These are phyloP conservation scores for Craterocephalus amniculus DNA, from an alignment of 2,797 vertebrate species.

Conservation along the genomic window DNA sequence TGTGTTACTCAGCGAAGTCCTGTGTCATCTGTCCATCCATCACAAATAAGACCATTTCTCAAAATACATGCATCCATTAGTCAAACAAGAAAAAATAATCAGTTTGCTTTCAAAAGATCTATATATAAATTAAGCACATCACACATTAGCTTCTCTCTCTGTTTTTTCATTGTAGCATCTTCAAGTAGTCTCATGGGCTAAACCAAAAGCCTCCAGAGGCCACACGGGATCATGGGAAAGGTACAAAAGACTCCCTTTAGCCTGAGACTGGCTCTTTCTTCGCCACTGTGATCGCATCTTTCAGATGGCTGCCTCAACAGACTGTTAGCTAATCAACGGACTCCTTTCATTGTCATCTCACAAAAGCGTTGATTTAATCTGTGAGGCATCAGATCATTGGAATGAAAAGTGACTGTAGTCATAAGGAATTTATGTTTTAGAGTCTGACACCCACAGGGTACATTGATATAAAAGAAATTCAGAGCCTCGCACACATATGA, in stretches of 20 bases:
- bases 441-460: slow-evolving; percentile 71
- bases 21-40: neutral
- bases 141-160: slow-evolving; percentile 27
- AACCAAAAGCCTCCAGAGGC: slow-evolving; percentile 48
- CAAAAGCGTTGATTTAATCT: slow-evolving; percentile 80
- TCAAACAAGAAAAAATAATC: neutral
- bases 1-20: neutral
- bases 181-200: slow-evolving; percentile 51
- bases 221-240: slow-evolving; percentile 63
- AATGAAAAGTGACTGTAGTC: slow-evolving; percentile 71
- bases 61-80: neutral
- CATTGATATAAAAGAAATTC: slow-evolving; percentile 70
- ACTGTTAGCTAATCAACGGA: slow-evolving; percentile 67
- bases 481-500: slow-evolving; percentile 62
- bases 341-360: slow-evolving; percentile 71
- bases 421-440: slow-evolving; percentile 71
- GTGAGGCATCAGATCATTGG: slow-evolving; percentile 64
- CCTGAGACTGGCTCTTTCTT: slow-evolving; percentile 50
- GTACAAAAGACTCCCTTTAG: slow-evolving; percentile 70
- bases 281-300: slow-evolving; percentile 67
- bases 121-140: slow-evolving; percentile 16
- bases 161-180: slow-evolving; percentile 45
- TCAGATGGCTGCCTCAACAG: slow-evolving; percentile 46
- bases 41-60: neutral
- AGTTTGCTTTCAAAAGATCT: neutral